A percentile compares a stretch with the other conserved stretches of the same genome.
Evolutionary conservation across 2,888 invertebrate genomes (phyloP).

Genomic region (Metopia argyrocephala): DNA sequence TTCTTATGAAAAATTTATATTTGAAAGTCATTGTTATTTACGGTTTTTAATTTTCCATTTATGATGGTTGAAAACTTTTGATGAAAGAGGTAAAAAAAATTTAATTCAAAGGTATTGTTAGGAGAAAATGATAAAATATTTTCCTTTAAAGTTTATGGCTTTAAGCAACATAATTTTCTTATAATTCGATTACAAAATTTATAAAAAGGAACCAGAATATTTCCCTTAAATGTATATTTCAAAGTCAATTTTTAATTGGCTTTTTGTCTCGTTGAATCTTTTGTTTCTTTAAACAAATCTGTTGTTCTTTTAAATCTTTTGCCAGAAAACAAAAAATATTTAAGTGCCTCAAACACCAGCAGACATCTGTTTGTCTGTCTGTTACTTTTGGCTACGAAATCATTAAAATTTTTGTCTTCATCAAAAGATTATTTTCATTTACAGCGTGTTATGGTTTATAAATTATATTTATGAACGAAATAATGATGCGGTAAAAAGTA

Average conservation of each 20-base stretch:
- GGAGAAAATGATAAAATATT: no score
- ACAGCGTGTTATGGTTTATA: no score
- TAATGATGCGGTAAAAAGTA: background rate
- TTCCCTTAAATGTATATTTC: background rate
- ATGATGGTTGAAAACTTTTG: background rate
- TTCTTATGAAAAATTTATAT: constrained; percentile 1
- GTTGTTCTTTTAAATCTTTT: constrained; percentile 29
- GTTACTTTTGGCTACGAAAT: no score
- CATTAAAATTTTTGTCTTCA: background rate
- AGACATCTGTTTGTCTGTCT: no score
- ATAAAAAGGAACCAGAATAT: no score
- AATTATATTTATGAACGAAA: background rate
- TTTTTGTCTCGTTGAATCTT: constrained; percentile 52
- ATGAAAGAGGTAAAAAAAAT: background rate
- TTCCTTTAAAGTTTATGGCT: no score
- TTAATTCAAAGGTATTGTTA: no score
- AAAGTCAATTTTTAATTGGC: constrained; percentile 54
- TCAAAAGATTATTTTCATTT: background rate
- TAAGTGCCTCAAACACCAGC: no score
- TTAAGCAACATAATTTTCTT: no score
- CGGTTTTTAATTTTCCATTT: constrained; percentile 47
- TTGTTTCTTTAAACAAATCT: constrained; percentile 1
- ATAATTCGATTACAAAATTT: no score
- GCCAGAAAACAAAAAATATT: no score
- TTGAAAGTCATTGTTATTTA: constrained; percentile 48